These are phyloP conservation scores for Elephas maximus DNA, from an alignment of 2,113 vertebrate species.

Conservation along the genomic window DNA sequence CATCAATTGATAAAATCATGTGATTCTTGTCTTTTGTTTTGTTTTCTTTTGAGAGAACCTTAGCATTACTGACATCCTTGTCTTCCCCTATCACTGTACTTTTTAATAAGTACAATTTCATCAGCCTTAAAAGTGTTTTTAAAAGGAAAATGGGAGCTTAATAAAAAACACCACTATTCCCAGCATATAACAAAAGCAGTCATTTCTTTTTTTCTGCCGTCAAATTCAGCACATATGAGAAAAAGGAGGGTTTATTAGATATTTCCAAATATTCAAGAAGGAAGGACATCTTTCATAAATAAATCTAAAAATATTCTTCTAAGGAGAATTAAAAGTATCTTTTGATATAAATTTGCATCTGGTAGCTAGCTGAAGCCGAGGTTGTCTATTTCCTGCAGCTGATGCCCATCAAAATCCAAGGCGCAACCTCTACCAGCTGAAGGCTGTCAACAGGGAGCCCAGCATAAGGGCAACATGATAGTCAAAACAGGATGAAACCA, in stretches of 20 bases:
- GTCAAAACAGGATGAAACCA: conserved; percentile 84
- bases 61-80: background rate
- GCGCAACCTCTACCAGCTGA: conserved; percentile 70
- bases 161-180: background rate
- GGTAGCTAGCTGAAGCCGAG: conserved; percentile 68
- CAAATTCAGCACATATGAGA: background rate
- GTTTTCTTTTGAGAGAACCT: background rate
- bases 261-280: conserved; percentile 53
- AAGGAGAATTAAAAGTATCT: conserved; percentile 19
- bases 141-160: conserved; percentile 39
- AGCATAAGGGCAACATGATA: conserved; percentile 80
- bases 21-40: too few relatives aligned
- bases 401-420: conserved; percentile 63
- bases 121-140: conserved; percentile 40
- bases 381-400: conserved; percentile 64
- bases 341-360: conserved; percentile 39
- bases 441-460: conserved; percentile 80
- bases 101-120: conserved; percentile 52
- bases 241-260: background rate
- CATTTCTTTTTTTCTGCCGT: background rate
- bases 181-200: background rate
- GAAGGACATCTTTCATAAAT: conserved; percentile 1
- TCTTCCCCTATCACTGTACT: conserved; percentile 26
- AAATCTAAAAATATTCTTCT: conserved; percentile 48
- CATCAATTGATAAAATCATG: too few relatives aligned